Conservation (phyloP, 2,797 vertebrate species). For the Macrochelys suwanniensis region DNA sequence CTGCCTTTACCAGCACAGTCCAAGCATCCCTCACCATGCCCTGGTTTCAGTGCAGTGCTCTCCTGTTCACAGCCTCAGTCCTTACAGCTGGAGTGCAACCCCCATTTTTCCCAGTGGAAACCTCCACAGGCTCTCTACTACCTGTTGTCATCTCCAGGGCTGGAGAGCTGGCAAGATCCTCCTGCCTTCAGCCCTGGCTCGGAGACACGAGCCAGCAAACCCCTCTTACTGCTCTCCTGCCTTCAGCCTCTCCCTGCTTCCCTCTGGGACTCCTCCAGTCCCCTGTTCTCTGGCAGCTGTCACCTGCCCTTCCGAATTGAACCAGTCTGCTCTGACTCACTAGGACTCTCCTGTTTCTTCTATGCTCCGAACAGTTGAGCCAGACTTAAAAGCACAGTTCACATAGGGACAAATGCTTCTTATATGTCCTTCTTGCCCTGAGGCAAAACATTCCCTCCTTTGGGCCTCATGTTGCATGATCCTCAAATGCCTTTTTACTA, state of each 20-base stretch:
- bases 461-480: neutral
- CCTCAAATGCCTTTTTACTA: neutral
- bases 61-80: neutral
- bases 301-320: neutral
- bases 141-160: neutral
- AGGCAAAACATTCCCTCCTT: neutral
- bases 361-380: neutral
- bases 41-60: neutral
- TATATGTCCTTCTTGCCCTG: neutral
- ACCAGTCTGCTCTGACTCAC: neutral
- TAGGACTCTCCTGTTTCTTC: neutral
- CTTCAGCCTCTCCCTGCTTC: neutral
- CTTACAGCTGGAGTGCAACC: neutral
- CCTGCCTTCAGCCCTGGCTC: neutral
- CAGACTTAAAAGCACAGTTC: neutral
- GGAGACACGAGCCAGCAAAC: neutral
- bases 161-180: neutral
- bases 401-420: neutral
- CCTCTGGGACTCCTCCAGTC: neutral
- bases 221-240: neutral
- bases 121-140: neutral
- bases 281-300: neutral
- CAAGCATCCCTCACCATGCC: neutral
- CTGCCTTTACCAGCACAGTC: neutral
- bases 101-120: neutral